These are phyloP conservation scores for Cyprinella venusta DNA, from an alignment of 2,797 vertebrate species.

Conservation along the genomic window DNA sequence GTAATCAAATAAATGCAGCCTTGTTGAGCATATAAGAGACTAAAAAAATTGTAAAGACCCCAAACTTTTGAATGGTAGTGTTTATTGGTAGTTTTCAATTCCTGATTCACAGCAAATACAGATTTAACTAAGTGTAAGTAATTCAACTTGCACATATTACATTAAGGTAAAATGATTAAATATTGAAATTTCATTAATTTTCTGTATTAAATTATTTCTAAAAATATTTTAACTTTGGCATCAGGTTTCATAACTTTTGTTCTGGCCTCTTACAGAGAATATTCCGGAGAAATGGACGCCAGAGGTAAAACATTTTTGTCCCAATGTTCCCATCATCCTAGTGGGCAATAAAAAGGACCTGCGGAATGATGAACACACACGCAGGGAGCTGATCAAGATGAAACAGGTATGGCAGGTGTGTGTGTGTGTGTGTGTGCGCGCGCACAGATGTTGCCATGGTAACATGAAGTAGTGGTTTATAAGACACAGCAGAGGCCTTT, in stretches of 20 bases:
- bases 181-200: not conserved
- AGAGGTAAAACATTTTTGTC: constrained; percentile 91
- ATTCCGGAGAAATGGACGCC: constrained; percentile 92
- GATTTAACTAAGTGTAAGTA: not conserved
- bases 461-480: not conserved
- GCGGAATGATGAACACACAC: constrained; percentile 85
- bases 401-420: constrained; percentile 78
- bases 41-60: not conserved
- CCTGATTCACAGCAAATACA: not conserved
- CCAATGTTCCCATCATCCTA: constrained; percentile 89
- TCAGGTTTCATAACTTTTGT: not conserved
- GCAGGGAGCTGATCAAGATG: constrained; percentile 88
- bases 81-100: not conserved
- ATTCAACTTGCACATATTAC: not conserved
- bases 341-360: constrained; percentile 91
- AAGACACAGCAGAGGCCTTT: constrained; percentile 31
- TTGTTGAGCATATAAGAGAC: too few relatives aligned
- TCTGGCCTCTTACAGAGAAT: constrained; percentile 77
- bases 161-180: not conserved
- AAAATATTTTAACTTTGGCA: constrained; percentile 8
- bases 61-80: not conserved
- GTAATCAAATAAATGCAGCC: not conserved
- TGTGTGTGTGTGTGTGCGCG: not conserved
- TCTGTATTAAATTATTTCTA: not conserved
- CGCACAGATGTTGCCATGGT: constrained; percentile 18